A percentile compares a stretch with the other conserved stretches of the same genome.
These are phyloP conservation scores for Allophyes oxyacanthae DNA, from an alignment of 2,888 invertebrate species.

Conservation along the genomic window DNA sequence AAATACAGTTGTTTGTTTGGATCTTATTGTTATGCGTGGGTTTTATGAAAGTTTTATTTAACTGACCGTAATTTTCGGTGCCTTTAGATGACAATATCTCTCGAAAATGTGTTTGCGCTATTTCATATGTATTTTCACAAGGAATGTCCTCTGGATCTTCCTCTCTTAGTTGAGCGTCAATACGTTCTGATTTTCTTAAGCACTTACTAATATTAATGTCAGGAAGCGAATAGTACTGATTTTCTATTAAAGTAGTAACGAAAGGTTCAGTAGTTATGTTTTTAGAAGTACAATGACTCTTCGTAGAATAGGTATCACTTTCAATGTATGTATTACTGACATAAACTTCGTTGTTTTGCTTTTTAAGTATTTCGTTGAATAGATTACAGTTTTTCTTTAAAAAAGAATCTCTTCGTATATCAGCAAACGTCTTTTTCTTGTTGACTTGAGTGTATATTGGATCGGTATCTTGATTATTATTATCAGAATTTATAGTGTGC, in stretches of 20 bases:
- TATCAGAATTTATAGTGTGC: conserved; percentile 68
- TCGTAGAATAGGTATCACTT: conserved; percentile 78
- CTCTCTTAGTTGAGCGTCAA: conserved; percentile 91
- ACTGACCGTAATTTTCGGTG: conserved; percentile 80
- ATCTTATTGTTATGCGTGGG: conserved; percentile 61
- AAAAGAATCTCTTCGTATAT: conserved; percentile 80
- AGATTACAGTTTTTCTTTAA: conserved; percentile 76
- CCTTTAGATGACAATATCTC: conserved; percentile 78
- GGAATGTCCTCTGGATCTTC: conserved; percentile 83
- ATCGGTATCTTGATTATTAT: conserved; percentile 73
- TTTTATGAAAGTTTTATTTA: conserved; percentile 74
- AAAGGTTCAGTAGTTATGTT: conserved; percentile 87
- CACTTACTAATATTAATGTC: conserved; percentile 92
- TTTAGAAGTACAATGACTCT: conserved; percentile 80
- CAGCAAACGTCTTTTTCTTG: conserved; percentile 89
- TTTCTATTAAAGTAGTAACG: conserved; percentile 89
- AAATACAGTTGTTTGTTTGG: conserved; percentile 65
- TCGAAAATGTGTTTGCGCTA: conserved; percentile 81
- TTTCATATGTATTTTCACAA: conserved; percentile 83
- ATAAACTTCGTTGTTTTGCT: conserved; percentile 77
- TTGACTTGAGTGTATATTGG: conserved; percentile 83
- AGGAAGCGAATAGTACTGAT: conserved; percentile 92
- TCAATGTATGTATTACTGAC: conserved; percentile 81
- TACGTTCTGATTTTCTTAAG: conserved; percentile 92
- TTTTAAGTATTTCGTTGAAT: conserved; percentile 74